Evolutionary conservation across 2,113 vertebrate species (phyloP).

Genomic region (Grus americana): DNA sequence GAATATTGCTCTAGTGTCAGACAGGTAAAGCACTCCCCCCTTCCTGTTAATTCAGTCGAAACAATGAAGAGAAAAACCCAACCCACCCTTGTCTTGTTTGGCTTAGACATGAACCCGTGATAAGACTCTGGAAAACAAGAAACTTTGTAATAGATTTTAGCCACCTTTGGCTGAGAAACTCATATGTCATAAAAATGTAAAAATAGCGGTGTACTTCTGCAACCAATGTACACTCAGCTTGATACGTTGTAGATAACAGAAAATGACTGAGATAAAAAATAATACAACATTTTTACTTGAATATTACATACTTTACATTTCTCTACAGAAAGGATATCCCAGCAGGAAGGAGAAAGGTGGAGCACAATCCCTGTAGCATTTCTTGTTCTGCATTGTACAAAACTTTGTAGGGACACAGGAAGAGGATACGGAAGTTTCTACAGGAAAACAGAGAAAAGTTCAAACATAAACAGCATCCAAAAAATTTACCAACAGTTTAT

Average conservation of each 20-base stretch:
- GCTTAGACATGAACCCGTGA: conserved; percentile 78
- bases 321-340: conserved; percentile 86
- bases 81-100: conserved; percentile 76
- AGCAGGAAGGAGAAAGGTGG: conserved; percentile 88
- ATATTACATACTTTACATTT: conserved; percentile 74
- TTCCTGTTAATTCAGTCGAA: conserved; percentile 77
- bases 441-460: conserved; percentile 83
- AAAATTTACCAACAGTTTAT: conserved; percentile 76
- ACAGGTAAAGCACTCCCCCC: conserved; percentile 77
- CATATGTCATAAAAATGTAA: background rate
- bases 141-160: conserved; percentile 41
- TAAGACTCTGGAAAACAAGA: conserved; percentile 76
- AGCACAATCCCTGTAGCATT: conserved; percentile 75
- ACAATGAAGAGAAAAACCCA: conserved; percentile 77
- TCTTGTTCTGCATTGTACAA: conserved; percentile 78
- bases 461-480: conserved; percentile 81
- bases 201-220: conserved; percentile 7
- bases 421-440: conserved; percentile 83
- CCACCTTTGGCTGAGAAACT: conserved; percentile 72
- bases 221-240: conserved; percentile 30
- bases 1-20: conserved; percentile 65
- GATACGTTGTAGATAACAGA: conserved; percentile 41
- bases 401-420: conserved; percentile 82
- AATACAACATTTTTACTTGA: conserved; percentile 73
- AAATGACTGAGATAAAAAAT: conserved; percentile 69